A percentile compares a stretch with the other conserved stretches of the same genome.
These are phyloP conservation scores for Hypsopygia costalis DNA, from an alignment of 2,888 invertebrate species.

Conservation along the genomic window DNA sequence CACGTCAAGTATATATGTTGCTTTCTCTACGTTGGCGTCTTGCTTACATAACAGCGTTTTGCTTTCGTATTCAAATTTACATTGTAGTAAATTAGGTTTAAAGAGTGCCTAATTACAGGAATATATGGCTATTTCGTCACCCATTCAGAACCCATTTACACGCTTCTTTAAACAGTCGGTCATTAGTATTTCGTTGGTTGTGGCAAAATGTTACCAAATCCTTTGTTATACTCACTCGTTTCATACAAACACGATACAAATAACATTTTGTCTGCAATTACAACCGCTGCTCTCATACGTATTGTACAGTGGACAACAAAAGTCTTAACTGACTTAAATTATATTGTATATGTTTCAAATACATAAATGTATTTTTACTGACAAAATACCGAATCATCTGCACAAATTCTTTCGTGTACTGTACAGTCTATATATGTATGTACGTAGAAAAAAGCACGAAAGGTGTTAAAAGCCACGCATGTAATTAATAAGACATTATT, in stretches of 20 bases:
- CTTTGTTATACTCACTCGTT: too few relatives aligned
- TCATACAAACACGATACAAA: too few relatives aligned
- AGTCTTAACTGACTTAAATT: background rate
- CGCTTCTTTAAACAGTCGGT: background rate
- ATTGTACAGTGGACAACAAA: background rate
- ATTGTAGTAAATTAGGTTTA: background rate
- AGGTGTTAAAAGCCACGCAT: constrained; percentile 41
- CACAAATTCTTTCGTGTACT: constrained; percentile 8
- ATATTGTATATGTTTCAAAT: too few relatives aligned
- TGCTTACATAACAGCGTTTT: background rate
- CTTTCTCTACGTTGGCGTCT: background rate
- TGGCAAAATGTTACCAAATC: background rate
- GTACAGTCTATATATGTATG: too few relatives aligned
- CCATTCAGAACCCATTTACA: background rate
- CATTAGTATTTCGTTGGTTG: background rate
- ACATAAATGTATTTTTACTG: too few relatives aligned
- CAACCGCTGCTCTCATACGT: background rate
- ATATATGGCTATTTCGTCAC: background rate
- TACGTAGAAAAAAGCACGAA: constrained; percentile 19
- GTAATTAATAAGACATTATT: constrained; percentile 71
- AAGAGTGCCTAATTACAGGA: background rate
- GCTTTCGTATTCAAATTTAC: background rate
- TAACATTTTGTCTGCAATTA: background rate
- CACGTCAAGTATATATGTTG: constrained; percentile 4
- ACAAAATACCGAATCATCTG: background rate